Conservation (phyloP, 2,888 invertebrate species). For the Parapristionchus giblindavisi region DNA sequence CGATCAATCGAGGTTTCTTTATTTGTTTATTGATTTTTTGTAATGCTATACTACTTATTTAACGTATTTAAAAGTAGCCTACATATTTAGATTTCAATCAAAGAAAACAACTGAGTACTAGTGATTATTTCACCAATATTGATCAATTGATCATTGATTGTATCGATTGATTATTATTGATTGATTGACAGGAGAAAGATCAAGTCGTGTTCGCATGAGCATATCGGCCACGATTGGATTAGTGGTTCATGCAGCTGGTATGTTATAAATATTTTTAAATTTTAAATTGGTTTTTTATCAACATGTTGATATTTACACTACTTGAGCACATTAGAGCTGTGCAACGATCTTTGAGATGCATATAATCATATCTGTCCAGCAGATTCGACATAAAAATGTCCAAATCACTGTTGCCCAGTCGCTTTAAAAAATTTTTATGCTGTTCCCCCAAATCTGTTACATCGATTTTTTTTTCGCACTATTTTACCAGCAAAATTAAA, state of each 20-base stretch:
- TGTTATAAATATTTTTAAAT: slow-evolving; percentile 46
- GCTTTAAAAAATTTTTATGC: no score
- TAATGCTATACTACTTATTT: not conserved
- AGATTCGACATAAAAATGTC: no score
- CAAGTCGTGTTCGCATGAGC: slow-evolving; percentile 69
- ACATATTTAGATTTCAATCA: no score
- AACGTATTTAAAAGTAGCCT: not conserved
- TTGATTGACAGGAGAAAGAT: slow-evolving; percentile 48
- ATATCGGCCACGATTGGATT: slow-evolving; percentile 94
- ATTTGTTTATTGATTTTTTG: not conserved
- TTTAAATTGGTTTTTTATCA: not conserved
- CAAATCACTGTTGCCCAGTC: no score
- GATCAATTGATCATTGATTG: not conserved
- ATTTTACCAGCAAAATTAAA: no score
- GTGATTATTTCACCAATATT: not conserved
- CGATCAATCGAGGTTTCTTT: slow-evolving; percentile 49
- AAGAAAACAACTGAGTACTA: not conserved
- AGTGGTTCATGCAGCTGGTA: slow-evolving; percentile 95
- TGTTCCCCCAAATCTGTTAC: no score
- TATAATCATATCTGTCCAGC: no score
- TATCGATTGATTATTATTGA: not conserved
- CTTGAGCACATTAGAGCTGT: no score
- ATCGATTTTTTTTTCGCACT: no score
- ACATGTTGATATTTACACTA: not conserved
- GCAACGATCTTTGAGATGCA: no score